Evolutionary conservation across 2,888 invertebrate species (phyloP), one percentile per base, ranked within the genome.

Genomic region (Apamea crenata): DNA sequence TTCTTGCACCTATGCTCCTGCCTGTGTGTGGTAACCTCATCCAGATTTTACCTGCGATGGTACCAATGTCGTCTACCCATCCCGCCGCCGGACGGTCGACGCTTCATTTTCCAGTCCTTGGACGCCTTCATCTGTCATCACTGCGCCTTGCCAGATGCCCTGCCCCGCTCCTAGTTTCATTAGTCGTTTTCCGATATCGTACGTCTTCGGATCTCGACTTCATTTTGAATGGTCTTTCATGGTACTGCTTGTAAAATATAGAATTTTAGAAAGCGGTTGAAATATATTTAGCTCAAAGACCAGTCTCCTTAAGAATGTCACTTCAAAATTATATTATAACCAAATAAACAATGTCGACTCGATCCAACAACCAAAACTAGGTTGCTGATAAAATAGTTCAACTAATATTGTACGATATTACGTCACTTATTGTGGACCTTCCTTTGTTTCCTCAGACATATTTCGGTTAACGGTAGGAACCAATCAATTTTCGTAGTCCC

Each of bases 401-500:
- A 87, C 80, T 83, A 84, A 84, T 83, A 89, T 84, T 79, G n/a
- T n/a, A 81, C 81, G 80, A 78, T 81, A 82, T 77, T 63, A 85
- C 87, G 86, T 90, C 74, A 77, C 77, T 66, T 66, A 56, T 89
- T 91, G 89, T 89, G 29, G 67, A 40, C 71, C 85, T 67, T 80
- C 90, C 91, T 92, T 94, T 94, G 92, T 94, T 95, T 93, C 85
- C 90, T 85, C 87, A 88, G 93, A 93, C 94, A 93, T 93, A 94
- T 95, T 95, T 94, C 92, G 92, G 91, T 90, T 89, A 88, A 89
- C 89, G 90, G 81, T 70, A 89, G 89, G 83, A 89, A 88, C 94
- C 94, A 95, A 96, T 96, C 95, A 95, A 96, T 96, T 95, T 94
- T 93, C 93, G 90, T 91, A 90, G 89, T 91, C 92, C 93, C 95